Base-by-base conservation (phyloP, 2,113 vertebrate genomes). In the Notiomystis cincta region DNA sequence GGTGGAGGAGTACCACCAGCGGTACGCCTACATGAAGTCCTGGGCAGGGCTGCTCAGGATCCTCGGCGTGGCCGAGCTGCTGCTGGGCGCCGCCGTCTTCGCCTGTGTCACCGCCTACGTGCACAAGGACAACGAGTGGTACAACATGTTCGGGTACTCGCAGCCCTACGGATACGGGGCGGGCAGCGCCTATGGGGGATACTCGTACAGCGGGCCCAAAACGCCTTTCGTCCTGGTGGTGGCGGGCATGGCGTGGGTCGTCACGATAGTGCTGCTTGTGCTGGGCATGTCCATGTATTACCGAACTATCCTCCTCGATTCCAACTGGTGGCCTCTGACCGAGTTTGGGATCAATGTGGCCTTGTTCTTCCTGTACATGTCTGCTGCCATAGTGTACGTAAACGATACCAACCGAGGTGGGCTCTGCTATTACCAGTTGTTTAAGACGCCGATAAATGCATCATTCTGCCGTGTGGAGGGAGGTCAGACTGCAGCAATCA, bases 81-180 rank as follows among this genome's bases (percentile, higher is more conserved):
- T 99, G 27, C 95, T 99, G 70, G 99, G 99, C 2, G 99, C 98
- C 0, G 99, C 97, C 1, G 98, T 99, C 58, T 99, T 99, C 18
- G 99, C 99, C n/a, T 99, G 99, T 27, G 98, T 99, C 92, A 99
- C 99, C 0, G 99, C 99, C 5, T 99, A 99, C 7, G 98, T 99
- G 35, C 99, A 99, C 96, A 99, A 99, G 96, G 99, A 99, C 96
- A 99, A 98, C 16, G 99, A 99, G 95, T 99, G 99, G 99, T 99
- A 99, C 93, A 99, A 99, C 94, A 93, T 98, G 98, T 99, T 98
- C 22, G 99, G 99, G 2, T 99, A 99, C 89, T 95, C 98, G 1
- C 97, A 98, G 90, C 98, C 99, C 8, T 98, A 98, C 17, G 66
- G 98, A 45, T 97, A 96, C 12, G 98, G 98, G 6, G 95, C 96